These are phyloP conservation scores for Incurvaria masculella DNA, from an alignment of 2,888 invertebrate genomes.

Conservation along the genomic window DNA sequence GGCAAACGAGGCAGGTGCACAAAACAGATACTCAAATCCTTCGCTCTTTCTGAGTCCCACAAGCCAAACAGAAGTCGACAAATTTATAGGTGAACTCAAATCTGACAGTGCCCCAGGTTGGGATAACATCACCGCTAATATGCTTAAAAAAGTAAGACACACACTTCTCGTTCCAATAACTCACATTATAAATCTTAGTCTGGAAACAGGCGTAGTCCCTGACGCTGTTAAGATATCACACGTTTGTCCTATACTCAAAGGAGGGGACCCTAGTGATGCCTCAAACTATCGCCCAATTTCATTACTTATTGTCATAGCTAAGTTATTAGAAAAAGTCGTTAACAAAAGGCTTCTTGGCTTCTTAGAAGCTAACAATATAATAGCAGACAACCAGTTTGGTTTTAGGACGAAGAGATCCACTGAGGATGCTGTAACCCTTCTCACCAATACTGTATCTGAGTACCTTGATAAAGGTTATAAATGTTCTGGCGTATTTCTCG, in stretches of 20 bases:
- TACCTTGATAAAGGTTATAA: constrained; percentile 1
- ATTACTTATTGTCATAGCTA: constrained; percentile 2
- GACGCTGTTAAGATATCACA: constrained; percentile 1
- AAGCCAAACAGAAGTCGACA: neutral
- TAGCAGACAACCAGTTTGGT: constrained; percentile 5
- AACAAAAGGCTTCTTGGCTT: constrained; percentile 2
- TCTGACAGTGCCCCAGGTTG: constrained; percentile 3
- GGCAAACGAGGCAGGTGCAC: neutral
- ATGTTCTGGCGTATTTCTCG: constrained; percentile 10
- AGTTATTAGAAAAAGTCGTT: constrained; percentile 7
- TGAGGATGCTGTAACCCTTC: constrained; percentile 5
- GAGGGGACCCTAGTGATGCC: neutral
- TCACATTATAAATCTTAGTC: constrained; percentile 5
- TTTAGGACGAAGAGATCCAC: constrained; percentile 5
- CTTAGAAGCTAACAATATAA: constrained; percentile 3
- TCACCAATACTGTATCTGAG: neutral
- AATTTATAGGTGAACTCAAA: constrained; percentile 1
- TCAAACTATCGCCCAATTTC: constrained; percentile 7
- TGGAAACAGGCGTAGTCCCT: constrained; percentile 2
- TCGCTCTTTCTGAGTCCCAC: constrained; percentile 1
- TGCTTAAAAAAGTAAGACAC: constrained; percentile 1
- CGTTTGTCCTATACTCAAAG: constrained; percentile 4
- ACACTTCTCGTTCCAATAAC: constrained; percentile 1
- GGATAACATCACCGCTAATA: neutral
- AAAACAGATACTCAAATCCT: neutral